Base-by-base conservation (phyloP, 2,888 invertebrate species). In the Chironomus riparius region DNA sequence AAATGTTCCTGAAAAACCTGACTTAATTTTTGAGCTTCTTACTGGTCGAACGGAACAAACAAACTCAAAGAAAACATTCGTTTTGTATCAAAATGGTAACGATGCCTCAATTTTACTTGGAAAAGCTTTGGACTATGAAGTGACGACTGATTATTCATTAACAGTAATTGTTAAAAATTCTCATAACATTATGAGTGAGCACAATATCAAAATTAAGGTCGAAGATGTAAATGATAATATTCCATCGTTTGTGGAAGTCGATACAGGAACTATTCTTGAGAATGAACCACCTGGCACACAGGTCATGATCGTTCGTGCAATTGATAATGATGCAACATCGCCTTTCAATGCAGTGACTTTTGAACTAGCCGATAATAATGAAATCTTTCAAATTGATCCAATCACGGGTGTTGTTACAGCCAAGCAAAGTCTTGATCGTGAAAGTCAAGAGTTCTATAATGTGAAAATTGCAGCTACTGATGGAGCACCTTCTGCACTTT, bases 161-260 rank as follows among this genome's bases (percentile, higher is more conserved):
- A 94, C 94, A 48, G 90, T 95, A 80, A 88, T 92, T 79, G 93
- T 92, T 4, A 87, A 92, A 85, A 95, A 94, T 82, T 92, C 91
- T 79, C 91, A 91, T 81, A 89, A 90, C 80, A 84, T 95, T 81
- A 92, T 91, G 3, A 90, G 92, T 2, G 93, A 93, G 83, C 91
- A 91, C 13, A 89, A 90, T 76, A 87, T 95, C 72, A 89, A 89
- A 80, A 90, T 97, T 47, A 88, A 90, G 82, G 88, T 97, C 1
- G 87, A 89, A 81, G 96, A 97, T 82, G 94, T 94, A 0, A 97
- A 97, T 81, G 97, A 97, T 82, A 95, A 95, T 81, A 92, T 93
- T 79, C 97, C 92, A 0, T 89, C 90, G 79, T 95, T 97, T 81
- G 91, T 92, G 68, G 93, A 94, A 82, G 88, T 92, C 13, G 88